Base-by-base conservation (phyloP, 2,797 vertebrate species). In the Sylvilagus floridanus region DNA sequence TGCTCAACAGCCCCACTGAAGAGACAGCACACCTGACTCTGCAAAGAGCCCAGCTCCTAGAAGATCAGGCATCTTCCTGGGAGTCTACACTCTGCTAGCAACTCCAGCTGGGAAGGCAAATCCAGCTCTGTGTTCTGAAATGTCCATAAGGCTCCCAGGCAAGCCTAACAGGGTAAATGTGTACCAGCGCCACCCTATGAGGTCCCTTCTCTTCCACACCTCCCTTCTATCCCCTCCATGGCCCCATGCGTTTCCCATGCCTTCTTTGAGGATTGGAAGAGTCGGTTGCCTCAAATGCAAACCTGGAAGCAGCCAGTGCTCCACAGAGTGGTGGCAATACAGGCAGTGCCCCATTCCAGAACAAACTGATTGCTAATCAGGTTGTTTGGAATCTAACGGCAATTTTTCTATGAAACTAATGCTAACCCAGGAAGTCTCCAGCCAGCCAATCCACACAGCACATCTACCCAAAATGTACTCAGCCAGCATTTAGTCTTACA, bases 391-490 rank as follows among this genome's bases (percentile, higher is more conserved):
- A 85, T 52, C 60, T 42, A 62, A 79, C 42, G 71, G n/a, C 75
- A 72, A 28, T 94, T 95, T 95, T 78, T 75, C 90, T 78, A 50
- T 71, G 47, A 85, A 83, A 85, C 54, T 69, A 47, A 19, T 30
- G 81, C 73, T 91, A 84, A 71, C 30, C n/a, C 88, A 73, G 89
- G 57, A 68, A 60, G 37, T 72, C 76, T 89, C 75, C 26, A 77
- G 85, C 63, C 75, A 72, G 85, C 76, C 65, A 68, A 60, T 47
- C 91, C 60, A 91, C 79, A 93, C n/a, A 66, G 57, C 22, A 69
- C 30, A 76, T 90, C 65, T 84, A 72, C 68, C 84, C 81, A 83
- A 57, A 82, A 93, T 82, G 68, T 71, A 71, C 47, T 73, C 37
- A n/a, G 77, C 32, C 65, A 42, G n/a, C 60, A 62, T 50, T 91